Conservation (phyloP, 2,797 vertebrate genomes). For the Falco naumanni region DNA sequence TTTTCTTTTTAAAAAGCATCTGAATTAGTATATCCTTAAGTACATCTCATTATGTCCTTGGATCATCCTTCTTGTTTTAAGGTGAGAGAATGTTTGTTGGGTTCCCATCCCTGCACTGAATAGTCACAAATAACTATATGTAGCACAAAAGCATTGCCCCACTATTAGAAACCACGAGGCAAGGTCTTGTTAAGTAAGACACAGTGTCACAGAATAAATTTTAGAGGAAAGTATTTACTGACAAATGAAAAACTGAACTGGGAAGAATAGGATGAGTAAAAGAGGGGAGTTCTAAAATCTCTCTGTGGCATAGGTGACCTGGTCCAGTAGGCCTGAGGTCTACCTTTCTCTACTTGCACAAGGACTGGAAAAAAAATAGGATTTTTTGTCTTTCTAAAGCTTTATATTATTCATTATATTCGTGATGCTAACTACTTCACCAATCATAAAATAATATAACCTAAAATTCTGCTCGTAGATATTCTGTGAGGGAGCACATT, state of each 20-base stretch:
- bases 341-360: background rate
- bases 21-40: background rate
- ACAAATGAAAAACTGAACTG: background rate
- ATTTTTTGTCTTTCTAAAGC: background rate
- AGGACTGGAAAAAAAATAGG: accelerated
- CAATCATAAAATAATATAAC: background rate
- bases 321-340: background rate
- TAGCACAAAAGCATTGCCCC: background rate
- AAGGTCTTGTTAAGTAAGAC: background rate
- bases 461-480: background rate
- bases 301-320: background rate
- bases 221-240: background rate
- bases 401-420: background rate
- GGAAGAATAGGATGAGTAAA: background rate
- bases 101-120: background rate
- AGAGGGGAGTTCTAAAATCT: background rate
- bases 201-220: background rate
- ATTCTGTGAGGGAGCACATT: background rate
- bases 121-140: background rate
- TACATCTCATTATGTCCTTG: background rate
- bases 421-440: background rate
- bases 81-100: background rate
- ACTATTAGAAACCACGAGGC: background rate
- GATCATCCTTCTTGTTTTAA: background rate
- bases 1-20: background rate